Conservation (phyloP, 2,113 vertebrate species). For the Eira barbara region DNA sequence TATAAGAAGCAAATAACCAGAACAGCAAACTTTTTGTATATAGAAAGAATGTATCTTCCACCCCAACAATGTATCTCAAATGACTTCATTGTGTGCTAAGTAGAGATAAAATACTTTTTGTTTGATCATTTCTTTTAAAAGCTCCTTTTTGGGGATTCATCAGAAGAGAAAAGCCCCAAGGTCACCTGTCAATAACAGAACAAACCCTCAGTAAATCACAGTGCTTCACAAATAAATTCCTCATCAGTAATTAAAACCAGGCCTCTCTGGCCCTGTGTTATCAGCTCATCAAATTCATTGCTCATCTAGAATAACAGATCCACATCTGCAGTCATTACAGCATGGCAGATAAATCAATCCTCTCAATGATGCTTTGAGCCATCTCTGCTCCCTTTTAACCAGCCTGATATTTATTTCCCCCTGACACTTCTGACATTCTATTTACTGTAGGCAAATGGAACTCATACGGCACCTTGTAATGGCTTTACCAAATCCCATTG, state of each 20-base stretch:
- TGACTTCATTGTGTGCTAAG: slow-evolving; percentile 76
- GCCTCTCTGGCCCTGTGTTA: slow-evolving; percentile 86
- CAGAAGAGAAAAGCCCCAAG: slow-evolving; percentile 85
- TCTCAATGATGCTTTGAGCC: slow-evolving; percentile 87
- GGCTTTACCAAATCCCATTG: slow-evolving; percentile 88
- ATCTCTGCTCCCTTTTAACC: slow-evolving; percentile 88
- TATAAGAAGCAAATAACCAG: slow-evolving; percentile 66
- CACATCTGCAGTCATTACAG: slow-evolving; percentile 92
- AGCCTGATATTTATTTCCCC: slow-evolving; percentile 89
- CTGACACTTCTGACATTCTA: slow-evolving; percentile 91
- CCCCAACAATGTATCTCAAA: slow-evolving; percentile 73
- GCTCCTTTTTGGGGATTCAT: slow-evolving; percentile 74
- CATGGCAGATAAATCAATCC: slow-evolving; percentile 90
- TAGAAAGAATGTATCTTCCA: slow-evolving; percentile 62
- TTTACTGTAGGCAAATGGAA: slow-evolving; percentile 94
- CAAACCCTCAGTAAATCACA: slow-evolving; percentile 87
- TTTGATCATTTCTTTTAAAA: slow-evolving; percentile 64
- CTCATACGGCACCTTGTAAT: slow-evolving; percentile 88
- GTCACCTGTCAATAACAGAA: slow-evolving; percentile 89
- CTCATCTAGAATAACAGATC: slow-evolving; percentile 92
- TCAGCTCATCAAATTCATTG: slow-evolving; percentile 90
- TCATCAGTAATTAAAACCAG: slow-evolving; percentile 93
- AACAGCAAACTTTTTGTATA: slow-evolving; percentile 66
- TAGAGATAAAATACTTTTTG: slow-evolving; percentile 78
- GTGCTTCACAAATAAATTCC: slow-evolving; percentile 88